These are phyloP conservation scores for Limnodromus scolopaceus DNA, from an alignment of 2,797 vertebrate genomes.

Conservation along the genomic window DNA sequence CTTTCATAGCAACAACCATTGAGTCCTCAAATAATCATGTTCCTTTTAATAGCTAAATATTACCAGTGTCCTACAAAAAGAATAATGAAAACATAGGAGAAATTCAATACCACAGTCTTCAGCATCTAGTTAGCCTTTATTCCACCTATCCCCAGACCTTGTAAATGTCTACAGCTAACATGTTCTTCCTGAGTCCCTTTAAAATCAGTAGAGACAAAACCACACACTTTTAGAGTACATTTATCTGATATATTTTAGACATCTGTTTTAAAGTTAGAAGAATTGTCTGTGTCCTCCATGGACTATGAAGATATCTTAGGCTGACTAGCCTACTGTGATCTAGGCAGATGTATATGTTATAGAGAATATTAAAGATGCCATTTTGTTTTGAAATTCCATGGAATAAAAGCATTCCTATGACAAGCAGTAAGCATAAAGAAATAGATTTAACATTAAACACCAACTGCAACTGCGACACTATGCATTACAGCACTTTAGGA, in stretches of 20 bases:
- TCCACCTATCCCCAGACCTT: background rate
- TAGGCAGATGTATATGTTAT: background rate
- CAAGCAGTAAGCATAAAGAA: background rate
- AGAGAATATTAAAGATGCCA: background rate
- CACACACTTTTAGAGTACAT: background rate
- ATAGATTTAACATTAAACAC: background rate
- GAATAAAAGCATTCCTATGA: background rate
- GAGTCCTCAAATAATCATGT: background rate
- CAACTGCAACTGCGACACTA: background rate
- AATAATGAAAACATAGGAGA: background rate
- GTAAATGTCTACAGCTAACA: background rate
- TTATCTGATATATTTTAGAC: background rate
- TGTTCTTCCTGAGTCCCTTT: background rate
- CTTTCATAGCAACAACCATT: background rate
- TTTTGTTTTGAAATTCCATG: background rate
- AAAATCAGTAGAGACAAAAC: background rate
- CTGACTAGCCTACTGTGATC: background rate
- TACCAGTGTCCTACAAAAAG: background rate
- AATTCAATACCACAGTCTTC: background rate
- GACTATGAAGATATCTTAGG: background rate
- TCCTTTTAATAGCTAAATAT: background rate
- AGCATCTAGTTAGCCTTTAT: background rate
- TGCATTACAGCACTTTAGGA: background rate
- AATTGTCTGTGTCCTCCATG: background rate
- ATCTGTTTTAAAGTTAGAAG: background rate